Conservation (phyloP, 35 echinoderm and acorn worm species). For the Chiridota heheva region DNA sequence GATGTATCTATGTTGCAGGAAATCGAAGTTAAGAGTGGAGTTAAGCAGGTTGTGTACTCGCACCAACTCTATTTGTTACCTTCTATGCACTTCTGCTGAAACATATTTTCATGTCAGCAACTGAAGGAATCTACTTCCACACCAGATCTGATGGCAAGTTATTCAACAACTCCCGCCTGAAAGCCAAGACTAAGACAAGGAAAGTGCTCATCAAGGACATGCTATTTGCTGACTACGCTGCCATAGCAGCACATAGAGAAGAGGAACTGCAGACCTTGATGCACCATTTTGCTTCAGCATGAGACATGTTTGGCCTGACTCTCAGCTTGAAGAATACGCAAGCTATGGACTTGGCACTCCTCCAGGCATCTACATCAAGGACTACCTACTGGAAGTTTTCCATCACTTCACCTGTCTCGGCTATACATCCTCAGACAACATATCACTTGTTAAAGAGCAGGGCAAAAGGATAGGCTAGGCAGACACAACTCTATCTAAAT, state of each 20-base stretch:
- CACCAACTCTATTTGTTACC: background rate
- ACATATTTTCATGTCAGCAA: background rate
- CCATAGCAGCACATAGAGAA: constrained; percentile 15
- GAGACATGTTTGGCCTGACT: constrained; percentile 20
- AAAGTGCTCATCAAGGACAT: background rate
- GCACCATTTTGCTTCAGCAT: constrained; percentile 15
- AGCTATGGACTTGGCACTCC: constrained; percentile 9
- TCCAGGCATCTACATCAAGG: constrained; percentile 3
- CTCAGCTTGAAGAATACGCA: constrained; percentile 6
- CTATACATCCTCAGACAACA: background rate
- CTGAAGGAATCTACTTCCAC: constrained; percentile 31
- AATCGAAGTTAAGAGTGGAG: no score
- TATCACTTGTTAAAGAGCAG: background rate
- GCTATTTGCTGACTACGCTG: constrained; percentile 27
- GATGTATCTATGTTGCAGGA: no score
- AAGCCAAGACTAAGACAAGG: constrained; percentile 34
- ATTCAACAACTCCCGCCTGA: constrained; percentile 46
- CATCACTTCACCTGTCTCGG: constrained; percentile 5
- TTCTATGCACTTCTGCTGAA: background rate
- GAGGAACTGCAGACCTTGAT: constrained; percentile 11
- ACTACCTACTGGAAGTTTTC: background rate
- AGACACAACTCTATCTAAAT: background rate
- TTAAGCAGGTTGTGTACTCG: no score
- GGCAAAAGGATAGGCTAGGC: background rate
- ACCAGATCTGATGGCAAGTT: constrained; percentile 29